These are phyloP conservation scores for Calycopis cecrops DNA, from an alignment of 1,140 invertebrate genomes.

Conservation along the genomic window DNA sequence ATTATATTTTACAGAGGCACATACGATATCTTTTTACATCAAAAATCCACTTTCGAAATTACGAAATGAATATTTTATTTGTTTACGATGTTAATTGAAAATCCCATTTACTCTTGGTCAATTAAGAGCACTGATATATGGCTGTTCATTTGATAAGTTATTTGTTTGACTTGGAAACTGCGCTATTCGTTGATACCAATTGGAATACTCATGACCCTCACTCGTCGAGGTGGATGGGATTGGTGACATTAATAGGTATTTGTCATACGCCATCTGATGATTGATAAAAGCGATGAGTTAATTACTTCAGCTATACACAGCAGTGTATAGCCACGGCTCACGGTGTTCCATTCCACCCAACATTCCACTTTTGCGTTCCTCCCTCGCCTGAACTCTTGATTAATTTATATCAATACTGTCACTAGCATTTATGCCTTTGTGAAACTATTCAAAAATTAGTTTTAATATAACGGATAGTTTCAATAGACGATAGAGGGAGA, in stretches of 20 bases:
- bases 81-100: conserved; percentile 9
- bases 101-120: conserved; percentile 16
- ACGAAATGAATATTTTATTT: conserved; percentile 9
- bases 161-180: conserved; percentile 49
- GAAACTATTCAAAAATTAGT: too few species aligned
- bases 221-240: conserved; percentile 23
- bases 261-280: conserved; percentile 54
- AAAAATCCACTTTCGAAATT: conserved; percentile 7
- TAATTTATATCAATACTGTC: background rate
- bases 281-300: conserved; percentile 56
- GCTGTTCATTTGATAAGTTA: conserved; percentile 47
- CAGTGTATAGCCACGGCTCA: background rate
- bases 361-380: background rate
- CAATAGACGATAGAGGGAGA: too few species aligned
- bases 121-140: conserved; percentile 24
- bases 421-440: too few species aligned
- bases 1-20: background rate
- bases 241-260: conserved; percentile 56
- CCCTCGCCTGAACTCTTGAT: background rate
- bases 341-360: background rate
- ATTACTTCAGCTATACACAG: conserved; percentile 34
- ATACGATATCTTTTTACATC: too few species aligned
- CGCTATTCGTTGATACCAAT: conserved; percentile 36
- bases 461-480: too few species aligned
- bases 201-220: conserved; percentile 31